These are phyloP conservation scores for Thecophora atra DNA, from an alignment of 2,888 invertebrate species.

Conservation along the genomic window DNA sequence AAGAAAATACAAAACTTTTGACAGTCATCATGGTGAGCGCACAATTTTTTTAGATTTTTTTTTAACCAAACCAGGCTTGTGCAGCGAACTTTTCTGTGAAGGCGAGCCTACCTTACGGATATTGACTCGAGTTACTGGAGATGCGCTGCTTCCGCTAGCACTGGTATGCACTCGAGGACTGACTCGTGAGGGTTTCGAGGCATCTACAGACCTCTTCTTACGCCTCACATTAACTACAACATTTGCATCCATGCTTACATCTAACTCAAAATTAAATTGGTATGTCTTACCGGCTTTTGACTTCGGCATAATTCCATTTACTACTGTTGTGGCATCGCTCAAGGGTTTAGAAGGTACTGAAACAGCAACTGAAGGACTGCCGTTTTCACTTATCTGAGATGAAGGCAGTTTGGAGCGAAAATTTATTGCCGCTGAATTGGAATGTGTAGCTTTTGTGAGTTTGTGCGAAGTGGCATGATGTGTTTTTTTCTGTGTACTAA, in stretches of 20 bases:
- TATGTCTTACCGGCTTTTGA: slow-evolving; percentile 61
- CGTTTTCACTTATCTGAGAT: slow-evolving; percentile 52
- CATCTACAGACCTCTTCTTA: slow-evolving; percentile 57
- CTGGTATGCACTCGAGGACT: slow-evolving; percentile 9
- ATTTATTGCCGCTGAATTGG: slow-evolving; percentile 16
- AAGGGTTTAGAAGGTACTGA: slow-evolving; percentile 47
- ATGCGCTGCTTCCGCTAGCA: slow-evolving; percentile 36
- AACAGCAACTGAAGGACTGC: slow-evolving; percentile 54
- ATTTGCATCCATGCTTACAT: slow-evolving; percentile 66
- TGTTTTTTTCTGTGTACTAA: slow-evolving; percentile 24
- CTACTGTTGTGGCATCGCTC: slow-evolving; percentile 59
- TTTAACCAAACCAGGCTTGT: no score
- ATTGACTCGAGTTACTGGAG: slow-evolving; percentile 56
- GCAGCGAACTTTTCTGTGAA: slow-evolving; percentile 53
- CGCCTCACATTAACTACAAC: slow-evolving; percentile 65
- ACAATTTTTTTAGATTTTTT: slow-evolving; percentile 48
- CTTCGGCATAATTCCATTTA: slow-evolving; percentile 62
- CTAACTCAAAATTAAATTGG: slow-evolving; percentile 64
- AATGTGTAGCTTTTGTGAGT: slow-evolving; percentile 22
- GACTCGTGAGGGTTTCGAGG: slow-evolving; percentile 3
- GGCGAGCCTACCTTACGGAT: slow-evolving; percentile 53
- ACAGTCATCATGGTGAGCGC: slow-evolving; percentile 16
- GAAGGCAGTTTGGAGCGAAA: slow-evolving; percentile 37
- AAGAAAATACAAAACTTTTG: slow-evolving; percentile 1
- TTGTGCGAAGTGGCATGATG: slow-evolving; percentile 36